Evolutionary conservation across 2,888 invertebrate genomes (phyloP).

Genomic region (Gerris lacustris): DNA sequence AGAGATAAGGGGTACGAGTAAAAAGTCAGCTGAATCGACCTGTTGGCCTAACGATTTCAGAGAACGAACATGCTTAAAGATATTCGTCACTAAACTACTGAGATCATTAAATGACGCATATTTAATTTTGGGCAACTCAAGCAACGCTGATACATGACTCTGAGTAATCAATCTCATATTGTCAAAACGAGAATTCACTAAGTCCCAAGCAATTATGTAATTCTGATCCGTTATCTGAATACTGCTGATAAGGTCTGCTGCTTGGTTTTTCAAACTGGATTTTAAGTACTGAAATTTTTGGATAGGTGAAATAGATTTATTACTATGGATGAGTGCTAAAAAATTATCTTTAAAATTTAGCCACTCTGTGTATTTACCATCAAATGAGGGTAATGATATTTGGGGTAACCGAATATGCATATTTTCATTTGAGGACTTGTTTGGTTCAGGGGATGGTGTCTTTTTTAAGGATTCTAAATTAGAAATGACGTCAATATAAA

Average conservation of each 20-base stretch:
- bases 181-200: not conserved
- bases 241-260: not conserved
- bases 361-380: not conserved
- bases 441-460: not conserved
- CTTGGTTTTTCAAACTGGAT: not conserved
- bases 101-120: not conserved
- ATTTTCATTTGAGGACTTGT: not conserved
- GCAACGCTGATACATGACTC: not conserved
- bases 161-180: constrained; percentile 6
- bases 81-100: not conserved
- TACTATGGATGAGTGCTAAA: not conserved
- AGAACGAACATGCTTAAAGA: constrained; percentile 7
- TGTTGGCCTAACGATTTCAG: not conserved
- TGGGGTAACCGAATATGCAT: not conserved
- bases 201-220: constrained; percentile 7
- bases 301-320: not conserved
- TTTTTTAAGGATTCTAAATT: not conserved
- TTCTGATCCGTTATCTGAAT: not conserved
- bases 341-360: not conserved
- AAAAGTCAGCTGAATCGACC: no score
- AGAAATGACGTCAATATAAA: not conserved
- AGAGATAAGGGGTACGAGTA: not conserved
- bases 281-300: not conserved
- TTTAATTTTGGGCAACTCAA: not conserved
- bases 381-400: not conserved